Conservation (phyloP, 2,888 invertebrate genomes). For the Coronaproctus castanopsis region DNA sequence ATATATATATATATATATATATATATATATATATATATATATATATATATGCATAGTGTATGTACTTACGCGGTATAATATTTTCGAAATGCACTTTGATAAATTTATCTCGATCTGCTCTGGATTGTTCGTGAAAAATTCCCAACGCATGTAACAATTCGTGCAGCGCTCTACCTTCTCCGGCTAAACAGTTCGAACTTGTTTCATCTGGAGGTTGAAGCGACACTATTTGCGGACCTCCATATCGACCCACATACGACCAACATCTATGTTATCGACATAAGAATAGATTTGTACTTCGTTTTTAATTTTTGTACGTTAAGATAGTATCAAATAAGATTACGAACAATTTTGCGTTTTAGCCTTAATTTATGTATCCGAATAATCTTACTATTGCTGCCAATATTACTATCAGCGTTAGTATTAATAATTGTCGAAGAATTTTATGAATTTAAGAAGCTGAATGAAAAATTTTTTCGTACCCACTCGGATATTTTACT, state of each 20-base stretch:
- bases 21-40: not conserved
- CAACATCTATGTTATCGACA: slow-evolving; percentile 45
- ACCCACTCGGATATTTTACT: slow-evolving; percentile 37
- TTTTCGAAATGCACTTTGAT: slow-evolving; percentile 49
- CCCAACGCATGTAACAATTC: slow-evolving; percentile 64
- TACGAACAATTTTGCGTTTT: no score
- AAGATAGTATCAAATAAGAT: no score
- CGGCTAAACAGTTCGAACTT: slow-evolving; percentile 42
- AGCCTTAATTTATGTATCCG: no score
- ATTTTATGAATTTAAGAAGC: no score
- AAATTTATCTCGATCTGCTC: slow-evolving; percentile 48
- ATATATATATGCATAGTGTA: not conserved
- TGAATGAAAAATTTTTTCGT: no score
- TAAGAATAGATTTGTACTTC: no score
- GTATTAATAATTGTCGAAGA: no score
- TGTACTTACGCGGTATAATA: slow-evolving; percentile 35
- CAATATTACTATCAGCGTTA: no score
- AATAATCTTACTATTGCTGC: no score
- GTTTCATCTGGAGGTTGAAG: slow-evolving; percentile 39
- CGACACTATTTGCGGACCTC: slow-evolving; percentile 51
- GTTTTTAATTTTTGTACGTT: no score
- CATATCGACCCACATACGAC: slow-evolving; percentile 51
- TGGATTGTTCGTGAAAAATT: slow-evolving; percentile 59
- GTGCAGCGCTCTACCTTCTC: slow-evolving; percentile 52
- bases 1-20: not conserved